Evolutionary conservation across 1,140 invertebrate genomes (phyloP).

Genomic region (Dreissena polymorpha): DNA sequence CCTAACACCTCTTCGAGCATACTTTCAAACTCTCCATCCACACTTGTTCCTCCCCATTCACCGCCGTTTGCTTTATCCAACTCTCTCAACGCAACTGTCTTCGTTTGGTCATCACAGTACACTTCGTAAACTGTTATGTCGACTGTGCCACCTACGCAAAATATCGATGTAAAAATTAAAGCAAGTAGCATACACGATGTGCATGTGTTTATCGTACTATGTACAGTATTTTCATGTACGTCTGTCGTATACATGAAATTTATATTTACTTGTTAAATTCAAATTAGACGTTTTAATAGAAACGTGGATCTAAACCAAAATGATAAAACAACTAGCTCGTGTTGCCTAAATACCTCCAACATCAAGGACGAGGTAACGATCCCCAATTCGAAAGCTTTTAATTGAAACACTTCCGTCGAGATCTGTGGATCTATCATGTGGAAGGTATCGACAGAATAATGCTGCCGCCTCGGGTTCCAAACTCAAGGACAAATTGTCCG

Average conservation of each 20-base stretch:
- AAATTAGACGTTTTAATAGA: no score
- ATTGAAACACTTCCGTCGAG: neutral
- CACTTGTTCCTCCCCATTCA: conserved; percentile 18
- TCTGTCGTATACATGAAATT: no score
- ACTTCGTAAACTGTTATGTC: conserved; percentile 47
- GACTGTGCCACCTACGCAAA: conserved; percentile 33
- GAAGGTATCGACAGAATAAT: conserved; percentile 38
- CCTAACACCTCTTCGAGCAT: conserved; percentile 17
- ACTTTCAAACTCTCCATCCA: conserved; percentile 25
- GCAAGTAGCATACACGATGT: neutral
- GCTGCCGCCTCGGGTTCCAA: conserved; percentile 44
- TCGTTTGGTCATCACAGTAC: neutral
- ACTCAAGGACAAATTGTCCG: conserved; percentile 21
- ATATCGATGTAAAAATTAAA: neutral
- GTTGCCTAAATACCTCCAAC: conserved; percentile 22
- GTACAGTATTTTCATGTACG: no score
- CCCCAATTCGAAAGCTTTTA: conserved; percentile 4
- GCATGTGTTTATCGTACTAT: no score
- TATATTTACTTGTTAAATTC: no score
- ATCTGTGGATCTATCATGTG: neutral
- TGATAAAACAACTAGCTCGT: no score
- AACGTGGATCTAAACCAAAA: no score
- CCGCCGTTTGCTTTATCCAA: conserved; percentile 49
- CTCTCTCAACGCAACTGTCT: conserved; percentile 4
- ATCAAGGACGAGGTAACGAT: conserved; percentile 44